Evolutionary conservation across 2,888 invertebrate genomes (phyloP).

Genomic region (Apantesis nais): DNA sequence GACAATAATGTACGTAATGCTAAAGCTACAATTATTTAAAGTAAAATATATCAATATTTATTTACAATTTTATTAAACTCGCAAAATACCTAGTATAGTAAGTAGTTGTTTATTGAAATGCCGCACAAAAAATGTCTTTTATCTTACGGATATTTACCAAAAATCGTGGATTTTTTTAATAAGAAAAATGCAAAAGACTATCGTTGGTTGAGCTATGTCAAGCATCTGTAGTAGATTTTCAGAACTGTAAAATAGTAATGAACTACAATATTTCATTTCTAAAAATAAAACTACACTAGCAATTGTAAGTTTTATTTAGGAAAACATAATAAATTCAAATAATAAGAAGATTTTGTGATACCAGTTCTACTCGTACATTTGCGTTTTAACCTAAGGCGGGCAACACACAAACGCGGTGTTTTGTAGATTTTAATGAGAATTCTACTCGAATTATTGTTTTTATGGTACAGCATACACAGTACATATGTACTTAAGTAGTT

Average conservation of each 20-base stretch:
- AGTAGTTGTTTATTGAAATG: background rate
- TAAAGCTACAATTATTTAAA: constrained; percentile 44
- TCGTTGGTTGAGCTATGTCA: background rate
- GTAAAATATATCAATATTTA: constrained; percentile 36
- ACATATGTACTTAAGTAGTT: constrained; percentile 39
- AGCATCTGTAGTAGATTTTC: constrained; percentile 1
- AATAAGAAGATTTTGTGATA: constrained; percentile 15
- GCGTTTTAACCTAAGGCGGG: constrained; percentile 26
- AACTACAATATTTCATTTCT: constrained; percentile 6
- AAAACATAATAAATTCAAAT: constrained; percentile 19
- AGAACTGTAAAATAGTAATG: background rate
- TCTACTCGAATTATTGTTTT: constrained; percentile 65
- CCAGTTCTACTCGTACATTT: constrained; percentile 12
- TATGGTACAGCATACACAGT: constrained; percentile 61
- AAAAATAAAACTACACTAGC: constrained; percentile 26
- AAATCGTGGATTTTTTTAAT: background rate
- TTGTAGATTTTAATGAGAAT: constrained; percentile 25
- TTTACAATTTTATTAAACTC: constrained; percentile 24
- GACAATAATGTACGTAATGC: constrained; percentile 36
- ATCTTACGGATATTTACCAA: background rate
- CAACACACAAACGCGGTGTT: constrained; percentile 21
- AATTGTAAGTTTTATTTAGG: constrained; percentile 24
- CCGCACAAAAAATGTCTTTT: background rate
- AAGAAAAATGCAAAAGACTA: background rate
- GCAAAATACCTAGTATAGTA: too few species aligned